Evolutionary conservation across 1,140 invertebrate species (phyloP).

Genomic region (Drosophila bocki): DNA sequence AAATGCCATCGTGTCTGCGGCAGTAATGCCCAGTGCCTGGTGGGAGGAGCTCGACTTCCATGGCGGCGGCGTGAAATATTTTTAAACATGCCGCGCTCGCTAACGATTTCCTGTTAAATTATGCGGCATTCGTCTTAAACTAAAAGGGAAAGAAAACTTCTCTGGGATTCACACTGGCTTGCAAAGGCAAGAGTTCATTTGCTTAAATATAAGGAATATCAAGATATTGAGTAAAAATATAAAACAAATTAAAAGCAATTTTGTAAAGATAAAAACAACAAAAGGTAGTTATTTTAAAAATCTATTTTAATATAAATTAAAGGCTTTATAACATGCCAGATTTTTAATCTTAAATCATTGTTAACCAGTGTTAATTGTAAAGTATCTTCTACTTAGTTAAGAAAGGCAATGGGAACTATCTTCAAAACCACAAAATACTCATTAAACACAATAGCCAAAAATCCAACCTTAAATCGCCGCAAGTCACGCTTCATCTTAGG

Average conservation of each 20-base stretch:
- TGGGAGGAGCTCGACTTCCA: slow-evolving; percentile 8
- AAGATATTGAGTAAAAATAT: too few species aligned
- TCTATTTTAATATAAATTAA: too few species aligned
- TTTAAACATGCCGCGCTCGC: slow-evolving; percentile 54
- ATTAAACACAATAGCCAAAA: slow-evolving; percentile 36
- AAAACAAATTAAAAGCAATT: too few species aligned
- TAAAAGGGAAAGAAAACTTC: slow-evolving; percentile 54
- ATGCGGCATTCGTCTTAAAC: slow-evolving; percentile 70
- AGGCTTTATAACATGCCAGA: too few species aligned
- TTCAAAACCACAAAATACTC: slow-evolving; percentile 9
- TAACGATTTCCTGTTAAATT: slow-evolving; percentile 81
- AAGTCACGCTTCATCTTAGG: slow-evolving; percentile 41
- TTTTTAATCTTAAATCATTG: too few species aligned
- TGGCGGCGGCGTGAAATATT: slow-evolving; percentile 59
- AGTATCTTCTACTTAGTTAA: slow-evolving; percentile 27
- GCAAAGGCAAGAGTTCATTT: not conserved
- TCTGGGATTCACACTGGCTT: slow-evolving; percentile 4
- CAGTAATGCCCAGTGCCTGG: slow-evolving; percentile 15
- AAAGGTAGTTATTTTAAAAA: too few species aligned
- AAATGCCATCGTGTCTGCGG: slow-evolving; percentile 70
- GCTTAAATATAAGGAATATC: not conserved
- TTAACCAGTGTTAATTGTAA: not conserved
- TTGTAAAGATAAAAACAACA: too few species aligned
- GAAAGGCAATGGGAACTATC: slow-evolving; percentile 36
- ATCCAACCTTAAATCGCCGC: slow-evolving; percentile 51